Evolutionary conservation across 2,797 vertebrate species (phyloP).

Genomic region (Muscicapa striata): DNA sequence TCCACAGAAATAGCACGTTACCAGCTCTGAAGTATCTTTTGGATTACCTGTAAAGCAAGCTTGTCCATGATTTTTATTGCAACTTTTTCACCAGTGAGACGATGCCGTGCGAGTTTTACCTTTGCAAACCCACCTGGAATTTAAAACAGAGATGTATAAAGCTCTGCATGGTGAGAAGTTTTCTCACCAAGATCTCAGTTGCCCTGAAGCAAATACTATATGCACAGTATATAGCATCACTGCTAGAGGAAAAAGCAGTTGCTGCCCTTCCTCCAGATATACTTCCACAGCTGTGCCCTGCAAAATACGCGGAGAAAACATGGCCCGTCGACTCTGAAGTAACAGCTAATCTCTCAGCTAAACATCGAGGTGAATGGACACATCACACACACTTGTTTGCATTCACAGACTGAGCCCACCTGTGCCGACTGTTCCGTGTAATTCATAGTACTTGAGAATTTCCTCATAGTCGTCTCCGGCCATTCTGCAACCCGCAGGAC

Average conservation of each 20-base stretch:
- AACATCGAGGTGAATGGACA: rapidly evolving
- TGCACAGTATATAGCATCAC: rapidly evolving
- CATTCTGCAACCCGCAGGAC: constrained; percentile 16
- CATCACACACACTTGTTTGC: rapidly evolving
- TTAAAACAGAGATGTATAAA: background rate
- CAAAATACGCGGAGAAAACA: rapidly evolving
- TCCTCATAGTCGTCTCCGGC: constrained; percentile 81
- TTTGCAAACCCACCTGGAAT: constrained; percentile 93
- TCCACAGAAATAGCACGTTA: background rate
- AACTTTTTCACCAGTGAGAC: constrained; percentile 91
- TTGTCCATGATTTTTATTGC: constrained; percentile 98
- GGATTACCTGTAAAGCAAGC: constrained; percentile 88
- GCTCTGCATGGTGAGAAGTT: rapidly evolving
- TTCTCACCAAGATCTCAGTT: background rate
- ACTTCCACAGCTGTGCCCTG: background rate
- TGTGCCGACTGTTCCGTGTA: constrained; percentile 91
- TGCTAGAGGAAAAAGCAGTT: background rate
- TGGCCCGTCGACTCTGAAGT: rapidly evolving
- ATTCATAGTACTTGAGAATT: constrained; percentile 87
- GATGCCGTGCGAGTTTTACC: constrained; percentile 90
- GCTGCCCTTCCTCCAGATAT: background rate
- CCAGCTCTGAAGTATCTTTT: background rate
- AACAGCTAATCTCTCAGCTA: too few species aligned
- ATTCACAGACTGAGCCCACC: constrained; percentile 70
- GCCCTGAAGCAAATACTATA: rapidly evolving